Percentiles rank a stretch among this genome's conserved stretches.
Conservation (phyloP, 2,797 vertebrate species). For the Sebastes hubbsi region DNA sequence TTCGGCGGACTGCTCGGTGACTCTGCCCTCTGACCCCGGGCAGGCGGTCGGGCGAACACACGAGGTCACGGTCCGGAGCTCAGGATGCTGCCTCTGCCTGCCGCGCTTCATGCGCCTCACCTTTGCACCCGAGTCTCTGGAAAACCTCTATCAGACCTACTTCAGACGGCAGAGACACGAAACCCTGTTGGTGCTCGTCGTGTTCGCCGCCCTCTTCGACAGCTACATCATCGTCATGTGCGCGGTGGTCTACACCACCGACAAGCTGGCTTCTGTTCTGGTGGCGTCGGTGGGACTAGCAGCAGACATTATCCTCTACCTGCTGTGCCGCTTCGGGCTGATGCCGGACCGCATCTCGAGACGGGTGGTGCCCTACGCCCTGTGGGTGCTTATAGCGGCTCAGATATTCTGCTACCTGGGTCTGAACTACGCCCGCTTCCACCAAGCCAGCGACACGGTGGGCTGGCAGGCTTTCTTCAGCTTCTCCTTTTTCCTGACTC, state of each 20-base stretch:
- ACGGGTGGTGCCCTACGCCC: constrained; percentile 87
- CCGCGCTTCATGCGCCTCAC: constrained; percentile 92
- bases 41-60: constrained; percentile 87
- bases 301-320: constrained; percentile 85
- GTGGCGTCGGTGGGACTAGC: constrained; percentile 84
- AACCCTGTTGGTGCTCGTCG: constrained; percentile 92
- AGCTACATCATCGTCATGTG: constrained; percentile 93
- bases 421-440: constrained; percentile 87
- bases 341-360: constrained; percentile 87
- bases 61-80: constrained; percentile 91
- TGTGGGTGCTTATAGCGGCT: constrained; percentile 91
- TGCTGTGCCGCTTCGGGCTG: constrained; percentile 86
- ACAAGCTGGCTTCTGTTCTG: constrained; percentile 86
- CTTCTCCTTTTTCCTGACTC: constrained; percentile 94
- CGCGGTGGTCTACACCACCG: constrained; percentile 84
- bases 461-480: constrained; percentile 97
- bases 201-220: constrained; percentile 94
- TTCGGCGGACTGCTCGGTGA: constrained; percentile 93
- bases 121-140: constrained; percentile 92
- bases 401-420: constrained; percentile 93
- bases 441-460: constrained; percentile 91
- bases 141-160: constrained; percentile 97
- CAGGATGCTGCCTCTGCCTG: constrained; percentile 91
- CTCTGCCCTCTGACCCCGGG: constrained; percentile 91
- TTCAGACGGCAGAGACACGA: constrained; percentile 94